Conservation (phyloP, 2,888 invertebrate species). For the Hoplodrina ambigua region DNA sequence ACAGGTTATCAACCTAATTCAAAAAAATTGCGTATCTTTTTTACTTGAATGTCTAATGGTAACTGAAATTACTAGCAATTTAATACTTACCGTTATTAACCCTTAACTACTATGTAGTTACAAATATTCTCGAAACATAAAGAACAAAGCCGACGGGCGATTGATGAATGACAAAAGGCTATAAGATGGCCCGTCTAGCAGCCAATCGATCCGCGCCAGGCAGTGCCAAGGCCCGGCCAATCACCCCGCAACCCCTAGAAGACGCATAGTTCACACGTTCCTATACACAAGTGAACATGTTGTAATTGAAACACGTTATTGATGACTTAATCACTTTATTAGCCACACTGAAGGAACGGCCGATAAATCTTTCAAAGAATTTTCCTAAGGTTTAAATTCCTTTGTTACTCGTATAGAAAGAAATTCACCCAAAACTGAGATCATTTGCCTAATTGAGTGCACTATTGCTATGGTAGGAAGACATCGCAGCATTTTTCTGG, state of each 20-base stretch:
- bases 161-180: slow-evolving; percentile 78
- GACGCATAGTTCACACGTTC: slow-evolving; percentile 68
- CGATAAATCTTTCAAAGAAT: background rate
- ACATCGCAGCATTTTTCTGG: background rate
- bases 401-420: background rate
- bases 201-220: slow-evolving; percentile 83
- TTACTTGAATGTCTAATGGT: background rate
- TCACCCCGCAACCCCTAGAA: slow-evolving; percentile 79
- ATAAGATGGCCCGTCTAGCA: slow-evolving; percentile 72
- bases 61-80: background rate
- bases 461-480: background rate
- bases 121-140: slow-evolving; percentile 58
- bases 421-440: background rate
- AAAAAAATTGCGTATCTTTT: slow-evolving; percentile 1
- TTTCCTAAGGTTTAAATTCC: background rate
- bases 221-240: slow-evolving; percentile 83
- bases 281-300: slow-evolving; percentile 25
- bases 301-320: slow-evolving; percentile 22
- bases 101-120: slow-evolving; percentile 20
- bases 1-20: background rate
- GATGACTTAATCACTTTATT: slow-evolving; percentile 16
- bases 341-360: background rate
- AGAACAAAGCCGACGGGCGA: slow-evolving; percentile 62
- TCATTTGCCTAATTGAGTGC: background rate
- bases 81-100: slow-evolving; percentile 10